Conservation (phyloP, 2,113 vertebrate species). For the Maccullochella peelii region DNA sequence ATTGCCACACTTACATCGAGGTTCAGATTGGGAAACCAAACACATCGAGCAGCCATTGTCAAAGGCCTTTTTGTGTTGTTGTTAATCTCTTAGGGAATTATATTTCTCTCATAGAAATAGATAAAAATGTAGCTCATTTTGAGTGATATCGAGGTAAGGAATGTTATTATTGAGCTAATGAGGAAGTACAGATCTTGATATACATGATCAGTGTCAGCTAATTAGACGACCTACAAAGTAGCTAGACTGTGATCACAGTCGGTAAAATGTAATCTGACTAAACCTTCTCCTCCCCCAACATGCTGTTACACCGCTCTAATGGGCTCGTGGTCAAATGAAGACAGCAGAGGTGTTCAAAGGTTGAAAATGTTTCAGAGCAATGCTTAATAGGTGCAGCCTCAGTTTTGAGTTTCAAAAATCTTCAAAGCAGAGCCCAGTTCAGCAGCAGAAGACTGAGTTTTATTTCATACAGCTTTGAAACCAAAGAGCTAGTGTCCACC, state of each 20-base stretch:
- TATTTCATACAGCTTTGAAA: conserved; percentile 8
- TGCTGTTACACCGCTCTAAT: conserved; percentile 21
- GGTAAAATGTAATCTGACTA: conserved; percentile 24
- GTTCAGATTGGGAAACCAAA: neutral
- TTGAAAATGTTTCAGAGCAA: conserved; percentile 23
- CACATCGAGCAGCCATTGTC: neutral
- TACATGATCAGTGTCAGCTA: conserved; percentile 35
- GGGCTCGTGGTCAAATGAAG: conserved; percentile 14
- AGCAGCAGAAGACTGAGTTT: conserved; percentile 1
- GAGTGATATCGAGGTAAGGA: conserved; percentile 9
- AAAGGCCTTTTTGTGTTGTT: conserved; percentile 1
- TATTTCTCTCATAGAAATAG: neutral
- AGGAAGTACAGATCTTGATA: conserved; percentile 17
- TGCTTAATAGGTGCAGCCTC: neutral
- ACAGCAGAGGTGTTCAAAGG: conserved; percentile 10
- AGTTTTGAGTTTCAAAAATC: neutral
- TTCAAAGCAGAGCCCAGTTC: conserved; percentile 6
- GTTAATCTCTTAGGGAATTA: neutral
- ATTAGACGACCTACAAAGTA: conserved; percentile 32
- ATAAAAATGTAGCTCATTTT: neutral
- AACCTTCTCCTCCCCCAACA: conserved; percentile 15
- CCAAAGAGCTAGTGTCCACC: neutral
- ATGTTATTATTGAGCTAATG: conserved; percentile 15
- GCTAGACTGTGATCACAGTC: conserved; percentile 10
- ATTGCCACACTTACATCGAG: neutral